Percentiles rank a stretch among this genome's conserved stretches.
Conservation (phyloP, 2,797 vertebrate genomes). For the Decapterus maruadsi region DNA sequence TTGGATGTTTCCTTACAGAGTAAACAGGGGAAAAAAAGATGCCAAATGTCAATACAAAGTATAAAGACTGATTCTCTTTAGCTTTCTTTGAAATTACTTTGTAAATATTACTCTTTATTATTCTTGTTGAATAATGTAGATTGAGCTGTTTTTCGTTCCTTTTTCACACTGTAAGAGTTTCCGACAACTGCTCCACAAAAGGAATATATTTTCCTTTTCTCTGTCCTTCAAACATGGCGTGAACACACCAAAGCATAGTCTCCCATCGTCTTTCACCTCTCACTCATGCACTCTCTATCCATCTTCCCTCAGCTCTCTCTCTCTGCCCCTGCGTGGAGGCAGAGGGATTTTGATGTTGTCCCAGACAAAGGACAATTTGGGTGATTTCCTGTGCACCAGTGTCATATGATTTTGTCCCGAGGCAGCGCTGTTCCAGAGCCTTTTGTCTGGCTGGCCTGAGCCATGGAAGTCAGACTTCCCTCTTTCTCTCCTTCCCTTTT, state of each 20-base stretch:
- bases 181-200: background rate
- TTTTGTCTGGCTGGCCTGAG: constrained; percentile 78
- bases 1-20: background rate
- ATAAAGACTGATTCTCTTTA: background rate
- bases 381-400: constrained; percentile 88
- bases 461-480: constrained; percentile 82
- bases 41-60: background rate
- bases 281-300: constrained; percentile 20
- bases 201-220: background rate
- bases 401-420: constrained; percentile 87
- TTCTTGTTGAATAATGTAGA: background rate
- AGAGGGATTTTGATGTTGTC: constrained; percentile 83
- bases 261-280: constrained; percentile 17
- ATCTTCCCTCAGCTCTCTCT: constrained; percentile 24
- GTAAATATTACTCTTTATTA: constrained; percentile 8
- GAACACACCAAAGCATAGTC: background rate
- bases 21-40: background rate
- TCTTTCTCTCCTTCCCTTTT: constrained; percentile 80
- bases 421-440: constrained; percentile 81
- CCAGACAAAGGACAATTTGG: constrained; percentile 86
- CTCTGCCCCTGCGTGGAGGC: constrained; percentile 24
- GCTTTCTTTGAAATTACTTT: background rate
- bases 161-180: background rate
- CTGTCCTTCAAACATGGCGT: background rate
- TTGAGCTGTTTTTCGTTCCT: background rate